A percentile compares a stretch with the other conserved stretches of the same genome.
Conservation (phyloP, 2,888 invertebrate genomes). For the Cheilosia urbana region DNA sequence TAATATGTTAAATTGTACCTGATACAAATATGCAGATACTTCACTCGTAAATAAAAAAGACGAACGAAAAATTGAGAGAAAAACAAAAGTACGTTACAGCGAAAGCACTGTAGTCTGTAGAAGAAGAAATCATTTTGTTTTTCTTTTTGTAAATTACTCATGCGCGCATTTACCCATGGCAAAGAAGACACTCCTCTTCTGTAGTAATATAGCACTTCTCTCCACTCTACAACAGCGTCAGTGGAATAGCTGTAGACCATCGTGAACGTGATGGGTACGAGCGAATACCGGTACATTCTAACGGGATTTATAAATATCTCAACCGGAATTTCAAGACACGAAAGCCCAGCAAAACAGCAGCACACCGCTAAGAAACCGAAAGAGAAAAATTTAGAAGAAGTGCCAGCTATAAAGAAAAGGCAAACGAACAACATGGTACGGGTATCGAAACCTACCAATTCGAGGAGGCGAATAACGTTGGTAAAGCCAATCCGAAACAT, state of each 20-base stretch:
- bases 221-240: constrained; percentile 27
- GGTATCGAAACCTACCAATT: not conserved
- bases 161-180: constrained; percentile 40
- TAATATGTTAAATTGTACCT: constrained; percentile 14
- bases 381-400: constrained; percentile 37
- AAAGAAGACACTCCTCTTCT: constrained; percentile 17
- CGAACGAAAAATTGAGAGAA: not conserved
- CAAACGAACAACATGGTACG: constrained; percentile 38
- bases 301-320: constrained; percentile 78
- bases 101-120: constrained; percentile 19
- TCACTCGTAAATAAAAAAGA: not conserved
- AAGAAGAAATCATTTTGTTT: constrained; percentile 30
- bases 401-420: constrained; percentile 29
- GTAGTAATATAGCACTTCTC: constrained; percentile 5
- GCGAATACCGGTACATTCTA: constrained; percentile 77
- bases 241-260: constrained; percentile 35
- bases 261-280: constrained; percentile 49
- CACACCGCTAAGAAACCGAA: constrained; percentile 8
- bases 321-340: constrained; percentile 77
- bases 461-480: constrained; percentile 29
- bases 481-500: constrained; percentile 18
- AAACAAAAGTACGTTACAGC: constrained; percentile 10
- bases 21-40: not conserved
- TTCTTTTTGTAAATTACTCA: constrained; percentile 48
- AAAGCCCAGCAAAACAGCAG: constrained; percentile 34